Conservation (phyloP, 1,140 invertebrate species). For the Teleopsis dalmanni region DNA sequence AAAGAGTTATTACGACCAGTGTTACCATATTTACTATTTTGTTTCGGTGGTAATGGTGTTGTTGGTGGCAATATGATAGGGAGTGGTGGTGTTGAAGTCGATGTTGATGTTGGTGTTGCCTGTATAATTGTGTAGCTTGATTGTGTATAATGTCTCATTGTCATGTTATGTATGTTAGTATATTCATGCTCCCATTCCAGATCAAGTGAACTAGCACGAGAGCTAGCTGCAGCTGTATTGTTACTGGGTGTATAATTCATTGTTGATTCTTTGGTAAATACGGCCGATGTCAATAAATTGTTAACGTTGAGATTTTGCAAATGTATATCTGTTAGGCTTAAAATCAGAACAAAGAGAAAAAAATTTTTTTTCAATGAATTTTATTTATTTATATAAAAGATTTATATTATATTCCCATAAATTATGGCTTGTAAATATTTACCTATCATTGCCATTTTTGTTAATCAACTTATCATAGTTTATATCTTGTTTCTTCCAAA, state of each 20-base stretch:
- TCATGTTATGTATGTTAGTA: conserved; percentile 4
- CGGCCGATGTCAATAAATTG: conserved; percentile 25
- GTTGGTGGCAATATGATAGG: neutral
- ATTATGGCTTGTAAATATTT: neutral
- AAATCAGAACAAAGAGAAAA: neutral
- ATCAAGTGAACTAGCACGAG: conserved; percentile 35
- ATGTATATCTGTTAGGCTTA: conserved; percentile 26
- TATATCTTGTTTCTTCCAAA: conserved; percentile 27
- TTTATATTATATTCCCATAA: neutral
- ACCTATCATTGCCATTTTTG: conserved; percentile 26
- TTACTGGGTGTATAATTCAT: conserved; percentile 20
- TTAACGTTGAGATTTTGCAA: conserved; percentile 34
- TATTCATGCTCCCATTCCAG: conserved; percentile 43
- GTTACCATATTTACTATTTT: too few relatives aligned
- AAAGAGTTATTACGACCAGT: conserved; percentile 22
- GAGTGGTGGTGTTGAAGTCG: neutral
- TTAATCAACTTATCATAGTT: conserved; percentile 25
- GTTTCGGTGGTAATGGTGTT: conserved; percentile 2
- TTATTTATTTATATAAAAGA: neutral
- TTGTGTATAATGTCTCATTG: too few relatives aligned
- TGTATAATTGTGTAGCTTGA: neutral
- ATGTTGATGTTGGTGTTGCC: conserved; percentile 7
- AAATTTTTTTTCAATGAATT: neutral
- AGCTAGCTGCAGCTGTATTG: conserved; percentile 16
- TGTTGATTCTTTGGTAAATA: conserved; percentile 28